Base-by-base conservation (phyloP, 2,797 vertebrate species). In the Amblyopsis hoosieri region DNA sequence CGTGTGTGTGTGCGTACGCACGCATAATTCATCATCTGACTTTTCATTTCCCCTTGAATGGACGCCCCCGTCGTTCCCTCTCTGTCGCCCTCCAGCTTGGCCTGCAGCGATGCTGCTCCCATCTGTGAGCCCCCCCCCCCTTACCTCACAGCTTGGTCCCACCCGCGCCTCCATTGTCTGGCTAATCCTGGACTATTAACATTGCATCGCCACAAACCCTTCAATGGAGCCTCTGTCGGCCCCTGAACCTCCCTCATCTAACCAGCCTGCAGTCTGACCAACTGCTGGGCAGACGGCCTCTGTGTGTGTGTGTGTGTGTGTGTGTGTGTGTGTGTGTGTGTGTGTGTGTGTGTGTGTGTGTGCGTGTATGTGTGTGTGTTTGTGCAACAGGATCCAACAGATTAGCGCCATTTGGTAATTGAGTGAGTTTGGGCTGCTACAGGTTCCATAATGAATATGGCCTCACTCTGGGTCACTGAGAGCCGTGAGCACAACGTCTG, bases 151-250 rank as follows among this genome's bases (percentile, higher is more conserved):
- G 85, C 77, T 79, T 83, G 83, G 83, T 80, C 71, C 73, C 80
- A 67, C 60, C 76, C 66, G 62, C 74, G 37, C 59, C 64, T 76
- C 78, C 76, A 87, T 84, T 89, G 85, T 89, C 72, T 75, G 71
- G 65, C 76, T 90, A 89, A 90, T 90, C 88, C 83, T 66, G 54
- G 31, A 71, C 80, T 77, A 81, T 87, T 85, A 87, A 82, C 82
- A 73, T 70, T 66, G 69, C 69, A 71, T 75, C 66, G 47, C 63
- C 69, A 78, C 80, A 80, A 71, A 75, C 60, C 76, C 2, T 68
- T 71, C 59, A 69, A 56, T 62, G 60, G 59, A 71, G 67, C 9
- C 62, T 48, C 61, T 45, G 70, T 68, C 70, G 67, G 73, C 75
- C 76, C 73, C 79, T 45, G 12, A 62, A 83, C 81, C 76, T 71